Evolutionary conservation across 2,888 invertebrate genomes (phyloP), one percentile per base, ranked within the genome.

Genomic region (Steinernema hermaphroditum): DNA sequence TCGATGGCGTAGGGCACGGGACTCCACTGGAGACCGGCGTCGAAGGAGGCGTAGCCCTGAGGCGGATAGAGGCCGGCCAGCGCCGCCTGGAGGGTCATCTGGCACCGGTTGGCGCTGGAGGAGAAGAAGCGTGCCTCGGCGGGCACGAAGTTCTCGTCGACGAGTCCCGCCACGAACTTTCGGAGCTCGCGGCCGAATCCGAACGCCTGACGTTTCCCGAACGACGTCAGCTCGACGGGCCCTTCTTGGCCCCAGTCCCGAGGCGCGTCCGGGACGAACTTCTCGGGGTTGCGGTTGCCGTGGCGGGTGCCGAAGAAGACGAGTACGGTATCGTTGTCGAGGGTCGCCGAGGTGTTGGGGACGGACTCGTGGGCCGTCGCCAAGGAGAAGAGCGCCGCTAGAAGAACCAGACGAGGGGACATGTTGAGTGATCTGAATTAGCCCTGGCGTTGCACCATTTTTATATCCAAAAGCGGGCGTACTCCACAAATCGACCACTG

Each of bases 1-100:
- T 83, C 77, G 57, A 82, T 82, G 8, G 77, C 74, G 72, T 82
- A 82, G 44, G 82, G 80, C 6, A 83, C 75, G 29, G 82, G 83
- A 24, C 70, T 73, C 81, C 80, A 82, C 49, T 78, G 71, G 71
- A 82, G 81, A 32, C 32, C 4, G 69, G 50, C 71, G 50, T 79
- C 72, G 80, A 80, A 82, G 54, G 80, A 80, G 16, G 75, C 78
- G 79, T 79, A 81, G 44, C 70, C 75, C 37, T 69, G 69, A 27
- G 80, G 80, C 16, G 71, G 70, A 70, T 77, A 77, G 32, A 80
- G 70, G 19, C 77, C 80, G 16, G 80, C 79, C 1, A 75, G 68
- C 16, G 75, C 79, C 8, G 77, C 72, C 78, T 81, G 82, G 27
- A 83, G 73, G 2, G 82, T 82, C 80, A 78, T 80, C 70, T 82